Base-by-base conservation (phyloP, 37 sponge, comb jelly and placozoan genomes). In the Ianthella basta region DNA sequence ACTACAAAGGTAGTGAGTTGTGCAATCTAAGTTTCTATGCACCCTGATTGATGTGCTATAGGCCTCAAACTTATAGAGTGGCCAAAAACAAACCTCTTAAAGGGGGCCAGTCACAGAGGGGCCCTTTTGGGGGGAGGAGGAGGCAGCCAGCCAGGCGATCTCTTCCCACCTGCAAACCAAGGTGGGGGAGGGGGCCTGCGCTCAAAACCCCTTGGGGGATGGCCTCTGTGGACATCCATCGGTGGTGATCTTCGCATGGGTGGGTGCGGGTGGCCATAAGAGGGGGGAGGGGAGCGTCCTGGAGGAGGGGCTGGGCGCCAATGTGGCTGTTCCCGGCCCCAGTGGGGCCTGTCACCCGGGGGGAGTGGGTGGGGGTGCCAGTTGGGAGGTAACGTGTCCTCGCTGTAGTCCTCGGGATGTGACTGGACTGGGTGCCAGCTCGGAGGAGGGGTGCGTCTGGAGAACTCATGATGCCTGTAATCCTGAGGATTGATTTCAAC, bases 1-100 rank as follows among this genome's bases (percentile, higher is more conserved):
- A 55, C 74, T 40, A 78, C 63, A 33, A 83, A 55, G 5, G 44
- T 83, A 78, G 65, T 82, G 15, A 80, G 74, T n/a, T 60, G 73
- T 55, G 79, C 4, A 15, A 15, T 70, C 37, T 23, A n/a, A 30
- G 29, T 15, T 36, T 8, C 63, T 50, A 16, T 77, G 56, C 50
- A 56, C 36, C 66, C 68, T 63, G 66, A 88, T 74, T 15, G 82
- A 79, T 34, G 84, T 60, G n/a, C 78, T 20, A 23, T 55, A 39
- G 23, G 83, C 44, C 40, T 85, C 36, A 55, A 57, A 80, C 29
- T 79, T 54, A 75, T 23, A 40, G 40, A 14, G 21, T 16, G 8
- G 12, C 21, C 13, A 75, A 39, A 40, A 75, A n/a, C 54, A 79
- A 79, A 79, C 56, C 80, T 56, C 33, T 29, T 25, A n/a, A 14